phyloP scores from a whole-genome alignment of 2,797 vertebrate species.

The Onychomys arenicola region DNA sequence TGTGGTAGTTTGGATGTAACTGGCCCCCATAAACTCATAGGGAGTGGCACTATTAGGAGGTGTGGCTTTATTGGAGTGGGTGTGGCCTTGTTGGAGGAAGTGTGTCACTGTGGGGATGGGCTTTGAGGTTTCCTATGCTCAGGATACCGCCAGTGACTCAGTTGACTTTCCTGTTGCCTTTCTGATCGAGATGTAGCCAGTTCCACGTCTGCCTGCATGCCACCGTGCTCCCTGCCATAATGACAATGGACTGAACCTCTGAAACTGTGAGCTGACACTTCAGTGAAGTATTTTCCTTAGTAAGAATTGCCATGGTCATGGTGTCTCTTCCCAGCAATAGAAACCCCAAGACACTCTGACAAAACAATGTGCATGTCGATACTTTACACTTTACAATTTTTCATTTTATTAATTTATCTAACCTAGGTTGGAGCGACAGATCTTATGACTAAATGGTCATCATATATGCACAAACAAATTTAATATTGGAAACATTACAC shows the following conservation, averaged over 20 bases:
- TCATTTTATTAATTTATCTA: slow-evolving; percentile 41
- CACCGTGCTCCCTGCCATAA: background rate
- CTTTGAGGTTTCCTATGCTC: background rate
- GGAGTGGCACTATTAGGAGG: background rate
- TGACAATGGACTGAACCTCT: background rate
- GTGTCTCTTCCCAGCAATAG: background rate
- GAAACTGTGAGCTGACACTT: background rate
- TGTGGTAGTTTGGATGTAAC: background rate
- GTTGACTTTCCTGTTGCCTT: background rate
- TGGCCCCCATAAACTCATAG: background rate
- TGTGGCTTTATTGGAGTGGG: background rate
- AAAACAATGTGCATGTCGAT: background rate
- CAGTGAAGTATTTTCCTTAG: background rate
- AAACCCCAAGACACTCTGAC: background rate
- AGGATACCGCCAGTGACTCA: background rate
- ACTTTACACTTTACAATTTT: slow-evolving; percentile 8
- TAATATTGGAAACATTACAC: background rate
- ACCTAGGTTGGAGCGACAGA: background rate
- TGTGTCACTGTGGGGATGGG: background rate
- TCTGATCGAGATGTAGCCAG: background rate
- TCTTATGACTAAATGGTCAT: background rate
- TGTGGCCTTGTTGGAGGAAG: background rate
- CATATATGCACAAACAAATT: background rate
- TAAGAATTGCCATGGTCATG: background rate
- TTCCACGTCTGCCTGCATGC: background rate